A percentile compares a stretch with the other conserved stretches of the same genome.
phyloP scores from a whole-genome alignment of 1,140 invertebrate species.

The Drosophila insularis region DNA sequence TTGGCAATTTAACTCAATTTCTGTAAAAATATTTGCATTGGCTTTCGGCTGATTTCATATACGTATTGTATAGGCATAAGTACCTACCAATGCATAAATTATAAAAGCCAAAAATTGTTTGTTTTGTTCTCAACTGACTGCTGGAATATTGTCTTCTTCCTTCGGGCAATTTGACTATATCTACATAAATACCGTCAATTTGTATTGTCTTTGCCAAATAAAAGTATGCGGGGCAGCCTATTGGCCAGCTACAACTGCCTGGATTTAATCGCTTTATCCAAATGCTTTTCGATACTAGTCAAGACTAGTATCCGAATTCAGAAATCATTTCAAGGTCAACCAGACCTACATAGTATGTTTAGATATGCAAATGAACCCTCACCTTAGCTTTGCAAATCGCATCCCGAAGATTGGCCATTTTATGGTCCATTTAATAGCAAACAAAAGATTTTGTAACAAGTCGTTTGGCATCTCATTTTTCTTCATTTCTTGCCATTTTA shows the following conservation, averaged over 20 bases:
- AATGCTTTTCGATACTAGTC: slow-evolving; percentile 52
- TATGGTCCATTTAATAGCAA: slow-evolving; percentile 33
- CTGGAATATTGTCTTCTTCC: background rate
- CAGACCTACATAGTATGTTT: slow-evolving; percentile 9
- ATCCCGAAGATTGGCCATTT: slow-evolving; percentile 58
- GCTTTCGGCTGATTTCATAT: background rate
- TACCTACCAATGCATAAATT: slow-evolving; percentile 3
- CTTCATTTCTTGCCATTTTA: slow-evolving; percentile 42
- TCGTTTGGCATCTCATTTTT: slow-evolving; percentile 40
- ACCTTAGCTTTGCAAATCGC: slow-evolving; percentile 56
- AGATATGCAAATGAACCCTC: slow-evolving; percentile 69
- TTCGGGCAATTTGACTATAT: background rate
- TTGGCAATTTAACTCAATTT: background rate
- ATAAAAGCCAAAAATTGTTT: background rate
- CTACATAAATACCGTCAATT: too few relatives aligned
- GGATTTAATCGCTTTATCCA: background rate
- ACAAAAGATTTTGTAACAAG: slow-evolving; percentile 56
- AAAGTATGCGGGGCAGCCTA: background rate
- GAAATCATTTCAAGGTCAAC: slow-evolving; percentile 66
- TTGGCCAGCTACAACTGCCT: background rate
- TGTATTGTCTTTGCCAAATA: background rate
- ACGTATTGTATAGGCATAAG: slow-evolving; percentile 1
- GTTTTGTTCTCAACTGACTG: background rate
- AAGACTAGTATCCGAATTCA: slow-evolving; percentile 27
- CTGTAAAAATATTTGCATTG: slow-evolving; percentile 10